phyloP scores from a whole-genome alignment of 1,140 invertebrate species.

The Drosophila kurseongensis region DNA sequence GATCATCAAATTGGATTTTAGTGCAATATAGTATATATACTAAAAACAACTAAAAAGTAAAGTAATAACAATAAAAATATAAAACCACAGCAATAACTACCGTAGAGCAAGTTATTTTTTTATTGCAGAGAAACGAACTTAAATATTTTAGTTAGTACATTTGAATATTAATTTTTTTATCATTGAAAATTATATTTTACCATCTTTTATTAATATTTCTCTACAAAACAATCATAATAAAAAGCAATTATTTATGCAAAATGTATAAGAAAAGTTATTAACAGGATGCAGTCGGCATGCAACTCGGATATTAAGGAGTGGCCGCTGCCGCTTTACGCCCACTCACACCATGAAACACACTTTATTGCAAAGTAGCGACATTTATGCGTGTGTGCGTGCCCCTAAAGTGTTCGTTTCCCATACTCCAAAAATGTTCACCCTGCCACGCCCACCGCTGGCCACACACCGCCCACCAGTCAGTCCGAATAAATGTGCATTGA shows the following conservation, averaged over 20 bases:
- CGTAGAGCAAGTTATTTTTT: too few relatives aligned
- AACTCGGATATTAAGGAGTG: not conserved
- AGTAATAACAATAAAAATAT: too few relatives aligned
- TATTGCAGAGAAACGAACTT: too few relatives aligned
- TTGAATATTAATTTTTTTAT: too few relatives aligned
- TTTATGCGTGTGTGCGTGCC: slow-evolving; percentile 70
- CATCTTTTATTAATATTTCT: too few relatives aligned
- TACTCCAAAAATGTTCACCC: slow-evolving; percentile 3
- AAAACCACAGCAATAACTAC: too few relatives aligned
- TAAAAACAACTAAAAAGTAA: too few relatives aligned
- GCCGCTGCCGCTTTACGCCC: not conserved
- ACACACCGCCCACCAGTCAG: slow-evolving; percentile 11
- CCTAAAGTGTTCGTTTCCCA: slow-evolving; percentile 17
- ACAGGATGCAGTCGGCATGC: not conserved
- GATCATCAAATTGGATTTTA: too few relatives aligned
- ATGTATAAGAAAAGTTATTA: not conserved
- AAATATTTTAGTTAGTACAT: too few relatives aligned
- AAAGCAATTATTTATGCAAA: not conserved
- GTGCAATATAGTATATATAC: too few relatives aligned
- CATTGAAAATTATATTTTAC: too few relatives aligned
- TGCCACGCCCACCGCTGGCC: slow-evolving; percentile 13
- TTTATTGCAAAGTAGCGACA: slow-evolving; percentile 66
- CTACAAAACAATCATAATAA: too few relatives aligned
- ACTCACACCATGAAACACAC: slow-evolving; percentile 40
- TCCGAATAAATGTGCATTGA: slow-evolving; percentile 5